Evolutionary conservation across 2,888 invertebrate species (phyloP).

Genomic region (Sceliomorpha sp.): DNA sequence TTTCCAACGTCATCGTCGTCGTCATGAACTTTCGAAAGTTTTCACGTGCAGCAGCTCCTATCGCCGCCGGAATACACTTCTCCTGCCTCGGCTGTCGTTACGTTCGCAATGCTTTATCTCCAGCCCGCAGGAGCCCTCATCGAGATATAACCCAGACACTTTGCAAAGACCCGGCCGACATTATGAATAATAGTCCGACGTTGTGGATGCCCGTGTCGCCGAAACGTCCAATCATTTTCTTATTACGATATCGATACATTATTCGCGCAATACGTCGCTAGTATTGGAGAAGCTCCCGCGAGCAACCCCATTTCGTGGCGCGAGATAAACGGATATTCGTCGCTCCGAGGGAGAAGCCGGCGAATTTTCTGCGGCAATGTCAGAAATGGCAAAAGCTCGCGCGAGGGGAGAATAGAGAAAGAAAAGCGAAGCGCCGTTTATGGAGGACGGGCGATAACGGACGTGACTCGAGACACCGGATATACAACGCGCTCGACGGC

Average conservation of each 20-base stretch:
- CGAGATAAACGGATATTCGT: constrained; percentile 50
- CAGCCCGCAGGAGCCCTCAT: constrained; percentile 55
- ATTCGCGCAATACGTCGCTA: constrained; percentile 57
- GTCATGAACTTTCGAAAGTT: constrained; percentile 8
- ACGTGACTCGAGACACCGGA: constrained; percentile 9
- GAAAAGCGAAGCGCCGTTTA: no score
- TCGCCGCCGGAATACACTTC: constrained; percentile 51
- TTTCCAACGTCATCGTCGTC: constrained; percentile 3
- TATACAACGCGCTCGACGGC: constrained; percentile 11
- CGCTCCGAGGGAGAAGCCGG: no score
- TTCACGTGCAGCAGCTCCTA: constrained; percentile 30
- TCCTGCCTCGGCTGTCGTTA: constrained; percentile 48
- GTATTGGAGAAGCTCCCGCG: constrained; percentile 34
- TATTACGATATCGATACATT: constrained; percentile 80
- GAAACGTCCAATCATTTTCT: constrained; percentile 78
- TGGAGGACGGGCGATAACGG: no score
- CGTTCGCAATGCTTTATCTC: constrained; percentile 63
- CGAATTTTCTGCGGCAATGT: no score
- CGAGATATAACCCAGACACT: constrained; percentile 69
- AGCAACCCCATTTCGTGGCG: constrained; percentile 37
- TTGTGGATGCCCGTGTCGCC: constrained; percentile 65
- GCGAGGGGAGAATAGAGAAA: no score
- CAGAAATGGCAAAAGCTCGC: no score
- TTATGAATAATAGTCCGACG: constrained; percentile 72
- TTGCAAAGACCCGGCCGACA: constrained; percentile 67